Conservation (phyloP, 2,113 vertebrate species). For the Zootoca vivipara region DNA sequence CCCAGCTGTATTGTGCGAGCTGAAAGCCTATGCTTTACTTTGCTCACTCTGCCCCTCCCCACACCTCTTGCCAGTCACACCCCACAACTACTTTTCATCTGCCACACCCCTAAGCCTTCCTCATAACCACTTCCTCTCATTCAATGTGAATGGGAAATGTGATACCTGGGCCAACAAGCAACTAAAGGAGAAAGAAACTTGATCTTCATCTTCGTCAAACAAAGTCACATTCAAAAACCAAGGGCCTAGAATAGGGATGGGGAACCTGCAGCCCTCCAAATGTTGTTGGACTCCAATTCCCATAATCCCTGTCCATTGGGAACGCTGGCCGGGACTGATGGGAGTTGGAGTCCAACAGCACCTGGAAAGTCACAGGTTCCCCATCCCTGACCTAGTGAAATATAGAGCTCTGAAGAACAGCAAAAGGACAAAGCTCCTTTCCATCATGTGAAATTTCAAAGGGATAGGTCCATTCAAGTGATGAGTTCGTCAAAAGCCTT, state of each 20-base stretch:
- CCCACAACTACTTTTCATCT: neutral
- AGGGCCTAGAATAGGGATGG: neutral
- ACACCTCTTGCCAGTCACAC: neutral
- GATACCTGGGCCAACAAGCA: neutral
- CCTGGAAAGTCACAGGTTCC: neutral
- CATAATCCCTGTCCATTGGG: no score
- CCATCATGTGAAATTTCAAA: slow-evolving; percentile 32
- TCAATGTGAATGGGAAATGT: neutral
- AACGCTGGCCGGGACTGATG: neutral
- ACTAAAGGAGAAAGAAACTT: neutral
- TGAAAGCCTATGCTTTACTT: neutral
- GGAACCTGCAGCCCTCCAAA: neutral
- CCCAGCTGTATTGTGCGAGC: neutral
- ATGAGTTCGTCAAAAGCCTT: slow-evolving; percentile 18
- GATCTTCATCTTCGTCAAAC: no score
- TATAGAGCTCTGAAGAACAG: neutral
- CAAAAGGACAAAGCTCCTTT: neutral
- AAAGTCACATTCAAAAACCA: neutral
- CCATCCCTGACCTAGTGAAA: neutral
- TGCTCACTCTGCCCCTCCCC: neutral
- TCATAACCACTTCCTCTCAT: neutral
- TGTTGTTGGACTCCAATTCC: neutral
- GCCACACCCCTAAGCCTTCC: neutral
- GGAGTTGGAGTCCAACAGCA: neutral
- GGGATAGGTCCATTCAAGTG: slow-evolving; percentile 10